Evolutionary conservation across 2,113 vertebrate genomes (phyloP).

Genomic region (Cynopterus brachyotis): DNA sequence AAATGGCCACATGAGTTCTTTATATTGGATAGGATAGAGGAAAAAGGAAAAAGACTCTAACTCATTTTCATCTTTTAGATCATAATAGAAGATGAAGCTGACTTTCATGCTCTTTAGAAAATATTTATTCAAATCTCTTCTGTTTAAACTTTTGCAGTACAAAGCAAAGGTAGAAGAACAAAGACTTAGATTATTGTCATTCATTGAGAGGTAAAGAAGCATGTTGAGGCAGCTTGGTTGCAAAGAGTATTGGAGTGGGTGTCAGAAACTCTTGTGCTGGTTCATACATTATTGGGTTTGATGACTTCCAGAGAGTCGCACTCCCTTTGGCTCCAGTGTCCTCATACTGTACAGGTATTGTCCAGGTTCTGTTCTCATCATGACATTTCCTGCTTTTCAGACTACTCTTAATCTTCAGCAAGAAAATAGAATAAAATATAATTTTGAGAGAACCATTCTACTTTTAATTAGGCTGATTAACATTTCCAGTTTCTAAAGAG

Average conservation of each 20-base stretch:
- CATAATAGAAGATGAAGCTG: background rate
- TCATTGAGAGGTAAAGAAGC: background rate
- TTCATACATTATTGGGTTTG: background rate
- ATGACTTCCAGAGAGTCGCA: background rate
- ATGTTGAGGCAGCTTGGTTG: background rate
- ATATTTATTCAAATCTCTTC: background rate
- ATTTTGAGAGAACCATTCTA: background rate
- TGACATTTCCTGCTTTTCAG: background rate
- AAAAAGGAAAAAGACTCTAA: background rate
- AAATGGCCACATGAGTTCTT: conserved; percentile 1
- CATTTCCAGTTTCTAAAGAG: conserved; percentile 13
- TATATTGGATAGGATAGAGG: background rate
- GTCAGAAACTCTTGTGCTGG: background rate
- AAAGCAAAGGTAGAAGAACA: conserved; percentile 7
- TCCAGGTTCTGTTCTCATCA: background rate
- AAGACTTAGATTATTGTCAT: background rate
- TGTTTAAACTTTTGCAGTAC: background rate
- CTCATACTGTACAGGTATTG: background rate
- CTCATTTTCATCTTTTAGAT: background rate
- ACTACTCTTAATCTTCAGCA: background rate
- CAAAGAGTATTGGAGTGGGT: background rate
- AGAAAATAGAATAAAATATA: conserved; percentile 6
- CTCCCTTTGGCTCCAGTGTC: background rate
- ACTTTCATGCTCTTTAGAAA: conserved; percentile 21
- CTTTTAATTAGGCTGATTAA: conserved; percentile 37